phyloP scores from a whole-genome alignment of 1,140 invertebrate species.

The Phenacoccus solenopsis region DNA sequence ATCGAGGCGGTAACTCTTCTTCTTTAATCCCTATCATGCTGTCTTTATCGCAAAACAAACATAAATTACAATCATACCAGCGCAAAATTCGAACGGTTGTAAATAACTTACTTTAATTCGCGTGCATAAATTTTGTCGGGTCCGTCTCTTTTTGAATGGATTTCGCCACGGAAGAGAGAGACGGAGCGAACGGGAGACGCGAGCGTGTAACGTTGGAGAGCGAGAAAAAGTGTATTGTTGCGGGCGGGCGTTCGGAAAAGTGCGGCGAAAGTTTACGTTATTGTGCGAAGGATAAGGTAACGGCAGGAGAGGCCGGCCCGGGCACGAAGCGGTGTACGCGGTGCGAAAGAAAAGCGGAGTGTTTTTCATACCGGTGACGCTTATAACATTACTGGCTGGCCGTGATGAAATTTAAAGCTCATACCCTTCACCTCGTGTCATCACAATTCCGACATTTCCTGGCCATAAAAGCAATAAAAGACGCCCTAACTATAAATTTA shows the following conservation, averaged over 20 bases:
- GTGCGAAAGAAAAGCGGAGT: neutral
- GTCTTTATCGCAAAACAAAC: conserved; percentile 1
- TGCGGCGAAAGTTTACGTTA: neutral
- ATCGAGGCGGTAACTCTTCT: conserved; percentile 1
- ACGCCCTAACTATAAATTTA: conserved; percentile 18
- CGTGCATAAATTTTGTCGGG: conserved; percentile 8
- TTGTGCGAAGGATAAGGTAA: neutral
- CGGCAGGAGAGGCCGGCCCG: neutral
- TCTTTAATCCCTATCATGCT: conserved; percentile 1
- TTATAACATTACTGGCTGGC: conserved; percentile 16
- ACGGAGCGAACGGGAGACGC: too few relatives aligned
- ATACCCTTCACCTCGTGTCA: conserved; percentile 16
- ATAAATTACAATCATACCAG: neutral
- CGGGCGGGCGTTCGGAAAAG: neutral
- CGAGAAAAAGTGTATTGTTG: conserved; percentile 2
- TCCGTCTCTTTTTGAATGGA: neutral
- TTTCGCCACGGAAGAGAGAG: neutral
- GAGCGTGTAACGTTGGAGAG: too few relatives aligned
- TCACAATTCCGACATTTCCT: conserved; percentile 16
- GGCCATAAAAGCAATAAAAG: conserved; percentile 17
- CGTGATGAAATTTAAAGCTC: conserved; percentile 16
- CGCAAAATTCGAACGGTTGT: neutral
- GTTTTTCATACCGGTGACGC: conserved; percentile 15
- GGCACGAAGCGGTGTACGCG: neutral
- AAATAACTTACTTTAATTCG: conserved; percentile 17